Evolutionary conservation across 1,140 invertebrate genomes (phyloP).

Genomic region (Muscidifurax raptorellus): DNA sequence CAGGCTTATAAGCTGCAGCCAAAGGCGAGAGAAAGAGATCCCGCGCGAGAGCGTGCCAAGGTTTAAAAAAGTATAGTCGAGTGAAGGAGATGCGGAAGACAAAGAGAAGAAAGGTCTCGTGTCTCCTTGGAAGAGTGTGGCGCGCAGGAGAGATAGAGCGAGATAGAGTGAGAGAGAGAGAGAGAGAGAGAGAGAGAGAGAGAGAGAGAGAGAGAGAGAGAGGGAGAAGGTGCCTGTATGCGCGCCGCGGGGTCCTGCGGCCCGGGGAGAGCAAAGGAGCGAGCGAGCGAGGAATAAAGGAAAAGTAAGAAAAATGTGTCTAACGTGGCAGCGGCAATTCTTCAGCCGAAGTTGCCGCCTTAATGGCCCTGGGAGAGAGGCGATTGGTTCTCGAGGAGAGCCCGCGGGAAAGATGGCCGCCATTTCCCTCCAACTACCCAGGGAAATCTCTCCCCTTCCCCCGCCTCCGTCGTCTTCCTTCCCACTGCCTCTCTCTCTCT

Average conservation of each 20-base stretch:
- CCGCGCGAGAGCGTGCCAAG: conserved; percentile 35
- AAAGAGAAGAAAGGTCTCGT: conserved; percentile 23
- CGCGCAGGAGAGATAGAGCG: conserved; percentile 23
- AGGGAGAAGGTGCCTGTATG: conserved; percentile 29
- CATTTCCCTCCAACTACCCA: conserved; percentile 76
- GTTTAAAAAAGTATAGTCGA: neutral
- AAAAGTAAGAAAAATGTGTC: conserved; percentile 77
- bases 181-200: conserved; percentile 24
- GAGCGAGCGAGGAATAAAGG: conserved; percentile 72
- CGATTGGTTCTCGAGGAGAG: conserved; percentile 76
- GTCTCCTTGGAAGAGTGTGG: conserved; percentile 11
- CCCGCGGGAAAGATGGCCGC: conserved; percentile 75
- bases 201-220: conserved; percentile 1
- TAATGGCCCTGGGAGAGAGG: conserved; percentile 71
- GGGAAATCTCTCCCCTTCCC: conserved; percentile 64
- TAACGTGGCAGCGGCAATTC: conserved; percentile 76
- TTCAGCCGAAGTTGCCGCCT: conserved; percentile 75
- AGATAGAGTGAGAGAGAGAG: neutral
- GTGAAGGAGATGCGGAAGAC: conserved; percentile 36
- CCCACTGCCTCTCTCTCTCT: conserved; percentile 21
- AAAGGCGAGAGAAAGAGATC: neutral
- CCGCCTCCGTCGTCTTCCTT: conserved; percentile 51
- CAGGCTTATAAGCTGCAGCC: conserved; percentile 48
- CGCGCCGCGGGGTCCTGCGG: conserved; percentile 45
- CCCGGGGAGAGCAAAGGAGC: conserved; percentile 42